Evolutionary conservation across 2,888 invertebrate species (phyloP).

Genomic region (Ochropacha duplaris): DNA sequence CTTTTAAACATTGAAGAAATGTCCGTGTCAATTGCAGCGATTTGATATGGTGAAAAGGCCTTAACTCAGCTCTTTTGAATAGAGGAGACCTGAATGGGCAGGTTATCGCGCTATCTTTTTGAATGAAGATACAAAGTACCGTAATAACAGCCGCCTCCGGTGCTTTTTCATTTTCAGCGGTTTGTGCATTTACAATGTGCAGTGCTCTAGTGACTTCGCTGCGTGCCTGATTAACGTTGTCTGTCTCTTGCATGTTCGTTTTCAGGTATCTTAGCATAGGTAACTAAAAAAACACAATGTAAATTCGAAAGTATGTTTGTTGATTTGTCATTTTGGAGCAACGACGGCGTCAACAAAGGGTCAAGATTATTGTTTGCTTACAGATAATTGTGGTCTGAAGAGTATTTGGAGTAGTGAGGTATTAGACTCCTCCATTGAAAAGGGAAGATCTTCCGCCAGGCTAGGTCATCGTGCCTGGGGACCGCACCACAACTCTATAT

Average conservation of each 20-base stretch:
- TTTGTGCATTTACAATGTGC: neutral
- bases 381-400: too few species aligned
- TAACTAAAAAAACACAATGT: too few species aligned
- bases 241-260: neutral
- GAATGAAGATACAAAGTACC: conserved; percentile 27
- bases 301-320: too few species aligned
- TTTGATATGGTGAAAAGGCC: neutral
- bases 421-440: too few species aligned
- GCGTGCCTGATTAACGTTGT: neutral
- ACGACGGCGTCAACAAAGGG: too few species aligned
- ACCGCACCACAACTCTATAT: too few species aligned
- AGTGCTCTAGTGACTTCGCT: neutral
- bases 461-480: too few species aligned
- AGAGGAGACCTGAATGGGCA: conserved; percentile 9
- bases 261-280: neutral
- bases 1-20: too few species aligned
- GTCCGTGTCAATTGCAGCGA: neutral
- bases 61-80: conserved; percentile 1
- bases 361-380: too few species aligned
- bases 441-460: too few species aligned
- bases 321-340: too few species aligned
- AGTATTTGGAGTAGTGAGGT: too few species aligned
- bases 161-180: conserved; percentile 7
- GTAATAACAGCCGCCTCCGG: conserved; percentile 21
- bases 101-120: conserved; percentile 29